Base-by-base conservation (phyloP, 2,888 invertebrate genomes). In the Dendrolimus houi region DNA sequence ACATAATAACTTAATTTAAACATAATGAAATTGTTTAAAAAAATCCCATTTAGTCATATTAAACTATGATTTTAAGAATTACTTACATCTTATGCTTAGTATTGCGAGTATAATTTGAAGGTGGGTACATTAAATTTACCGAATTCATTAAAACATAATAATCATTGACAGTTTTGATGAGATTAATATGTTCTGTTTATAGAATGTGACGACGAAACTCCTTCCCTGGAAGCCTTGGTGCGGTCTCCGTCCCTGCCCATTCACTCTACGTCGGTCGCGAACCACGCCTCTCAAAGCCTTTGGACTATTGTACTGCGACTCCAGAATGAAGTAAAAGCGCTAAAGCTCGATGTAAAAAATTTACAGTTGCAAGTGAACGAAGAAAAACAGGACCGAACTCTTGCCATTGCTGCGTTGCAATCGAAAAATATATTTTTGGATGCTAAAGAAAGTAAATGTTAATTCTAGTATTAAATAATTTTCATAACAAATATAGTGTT, bases 271-370 rank as follows among this genome's bases (percentile, higher is more conserved):
- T 72, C 80, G 56, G 47, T 9, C 47, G 47, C 47, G 12, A 72
- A 70, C 65, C 82, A 83, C 70, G 80, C 77, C 56, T 77, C 78
- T 75, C 94, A 95, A 78, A 94, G 93, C 71, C 85, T 96, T 69
- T 94, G 95, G 82, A 94, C 96, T 68, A 94, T 95, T 59, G 95
- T 96, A 64, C 94, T 95, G 89, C 92, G 94, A 61, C 82, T 96
- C 69, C 95, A 94, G 77, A 94, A 94, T 74, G 94, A 96, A 83
- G 91, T 96, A 64, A 92, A 93, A 71, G 92, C 92, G 59, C 83
- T 96, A 65, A 93, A 93, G 76, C 75, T 86, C 63, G 92, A 93
- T 78, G 92, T 95, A 67, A 88, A 89, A 61, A 85, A 91, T 64
- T 77, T 94, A 59, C 91, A 92, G 60, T 85, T 91, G 63, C 94